Evolutionary conservation across 1,140 invertebrate genomes (phyloP), one percentile per base, ranked within the genome.

Genomic region (Oryctes rhinoceros): DNA sequence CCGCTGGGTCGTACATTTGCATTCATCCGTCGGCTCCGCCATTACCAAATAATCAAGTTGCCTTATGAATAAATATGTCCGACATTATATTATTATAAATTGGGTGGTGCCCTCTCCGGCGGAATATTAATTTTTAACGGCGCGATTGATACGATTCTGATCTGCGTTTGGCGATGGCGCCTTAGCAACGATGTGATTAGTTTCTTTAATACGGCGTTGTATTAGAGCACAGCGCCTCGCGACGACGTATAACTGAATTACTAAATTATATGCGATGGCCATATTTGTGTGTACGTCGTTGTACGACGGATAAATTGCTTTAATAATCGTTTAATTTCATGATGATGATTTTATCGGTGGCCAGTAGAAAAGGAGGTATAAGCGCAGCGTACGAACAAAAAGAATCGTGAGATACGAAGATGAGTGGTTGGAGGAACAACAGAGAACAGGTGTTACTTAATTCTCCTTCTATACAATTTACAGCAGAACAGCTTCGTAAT

Each of bases 321-420:
- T 59, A 59, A 59, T 59, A 59, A 59, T 59, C 53, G 53, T 59
- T 59, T 59, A 59, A 59, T 59, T 59, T 59, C 13, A 59, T n/a
- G 53, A n/a, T 59, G 18, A 18, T 59, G 18, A 59, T 15, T 59
- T 59, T 59, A 59, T 59, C 18, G 15, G 53, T n/a, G 1, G 13
- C n/a, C 53, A 3, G 15, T 59, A 59, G 18, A 53, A 53, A 30
- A 30, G 24, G 24, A 44, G 39, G 39, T 44, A 44, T 44, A 44
- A 44, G 39, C 39, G 0, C 9, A 44, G 9, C 39, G 9, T 5
- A 44, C 39, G 24, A 44, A 44, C 39, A 44, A 5, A 44, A 44
- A 44, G 39, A 5, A 44, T 7, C 5, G 9, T 7, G 9, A 10
- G 9, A 44, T 44, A 44, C 39, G 39, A 44, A 44, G 39, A 44